Conservation (phyloP, 2,888 invertebrate species). For the Malachius bipustulatus region DNA sequence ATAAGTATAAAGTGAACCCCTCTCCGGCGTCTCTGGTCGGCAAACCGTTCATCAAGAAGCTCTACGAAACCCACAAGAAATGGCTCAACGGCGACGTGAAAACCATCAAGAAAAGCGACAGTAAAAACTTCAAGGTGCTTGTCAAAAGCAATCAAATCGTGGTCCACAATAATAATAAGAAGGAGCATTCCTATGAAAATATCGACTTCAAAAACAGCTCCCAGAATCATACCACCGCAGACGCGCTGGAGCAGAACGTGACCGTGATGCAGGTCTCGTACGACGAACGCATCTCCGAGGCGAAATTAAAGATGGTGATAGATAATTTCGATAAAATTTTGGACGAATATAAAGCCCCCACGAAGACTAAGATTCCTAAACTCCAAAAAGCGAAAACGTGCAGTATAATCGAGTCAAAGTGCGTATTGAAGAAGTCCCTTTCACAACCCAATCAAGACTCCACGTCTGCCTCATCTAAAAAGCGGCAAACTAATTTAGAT, state of each 20-base stretch:
- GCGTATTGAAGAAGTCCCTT: conserved; percentile 49
- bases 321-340: conserved; percentile 44
- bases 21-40: conserved; percentile 18
- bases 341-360: conserved; percentile 33
- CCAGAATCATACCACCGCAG: conserved; percentile 17
- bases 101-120: conserved; percentile 9
- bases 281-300: conserved; percentile 24
- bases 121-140: conserved; percentile 10
- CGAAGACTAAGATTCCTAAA: conserved; percentile 38
- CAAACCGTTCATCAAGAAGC: conserved; percentile 28
- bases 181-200: conserved; percentile 27
- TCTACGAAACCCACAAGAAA: conserved; percentile 28
- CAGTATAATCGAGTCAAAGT: conserved; percentile 56
- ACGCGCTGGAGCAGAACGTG: conserved; percentile 39
- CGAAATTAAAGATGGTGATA: conserved; percentile 39
- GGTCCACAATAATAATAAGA: conserved; percentile 21
- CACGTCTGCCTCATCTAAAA: not conserved
- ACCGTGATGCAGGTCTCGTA: conserved; percentile 33
- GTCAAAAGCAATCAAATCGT: conserved; percentile 19
- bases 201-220: conserved; percentile 21
- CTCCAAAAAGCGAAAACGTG: conserved; percentile 59
- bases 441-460: conserved; percentile 37
- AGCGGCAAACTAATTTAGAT: conserved; percentile 10
- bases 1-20: conserved; percentile 23
- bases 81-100: conserved; percentile 20